These are phyloP conservation scores for Pelosia muscerda DNA, from an alignment of 2,888 invertebrate species.

Conservation along the genomic window DNA sequence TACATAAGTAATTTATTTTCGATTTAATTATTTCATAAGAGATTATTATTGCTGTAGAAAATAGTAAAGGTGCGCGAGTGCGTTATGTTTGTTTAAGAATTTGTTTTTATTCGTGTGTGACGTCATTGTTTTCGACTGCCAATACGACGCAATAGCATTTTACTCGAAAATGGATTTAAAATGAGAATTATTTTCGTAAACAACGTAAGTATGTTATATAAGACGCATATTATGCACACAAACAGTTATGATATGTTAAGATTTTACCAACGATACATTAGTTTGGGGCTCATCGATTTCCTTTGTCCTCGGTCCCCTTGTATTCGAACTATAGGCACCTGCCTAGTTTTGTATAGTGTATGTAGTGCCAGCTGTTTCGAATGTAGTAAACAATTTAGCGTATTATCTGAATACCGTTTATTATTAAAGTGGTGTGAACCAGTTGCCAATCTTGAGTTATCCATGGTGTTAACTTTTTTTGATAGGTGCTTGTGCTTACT, in stretches of 20 bases:
- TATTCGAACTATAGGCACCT: conserved; percentile 35
- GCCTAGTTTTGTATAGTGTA: conserved; percentile 44
- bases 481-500: too few relatives aligned
- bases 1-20: conserved; percentile 70
- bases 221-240: conserved; percentile 51
- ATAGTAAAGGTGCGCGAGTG: conserved; percentile 61
- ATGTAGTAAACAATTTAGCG: conserved; percentile 56
- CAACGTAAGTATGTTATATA: conserved; percentile 70
- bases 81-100: conserved; percentile 71
- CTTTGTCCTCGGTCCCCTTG: conserved; percentile 81
- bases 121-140: conserved; percentile 88
- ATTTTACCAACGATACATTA: conserved; percentile 50
- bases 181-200: conserved; percentile 77
- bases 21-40: conserved; percentile 70
- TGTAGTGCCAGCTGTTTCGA: conserved; percentile 68
- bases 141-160: conserved; percentile 89
- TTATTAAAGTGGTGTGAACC: conserved; percentile 40
- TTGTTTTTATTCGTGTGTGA: conserved; percentile 82
- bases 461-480: neutral
- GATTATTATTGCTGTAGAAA: conserved; percentile 59
- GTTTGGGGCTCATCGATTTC: conserved; percentile 77
- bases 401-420: conserved; percentile 45
- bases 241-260: conserved; percentile 28
- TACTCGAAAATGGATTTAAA: conserved; percentile 83
- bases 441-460: neutral